phyloP scores from a whole-genome alignment of 2,797 vertebrate species.

The Danio tinwini region DNA sequence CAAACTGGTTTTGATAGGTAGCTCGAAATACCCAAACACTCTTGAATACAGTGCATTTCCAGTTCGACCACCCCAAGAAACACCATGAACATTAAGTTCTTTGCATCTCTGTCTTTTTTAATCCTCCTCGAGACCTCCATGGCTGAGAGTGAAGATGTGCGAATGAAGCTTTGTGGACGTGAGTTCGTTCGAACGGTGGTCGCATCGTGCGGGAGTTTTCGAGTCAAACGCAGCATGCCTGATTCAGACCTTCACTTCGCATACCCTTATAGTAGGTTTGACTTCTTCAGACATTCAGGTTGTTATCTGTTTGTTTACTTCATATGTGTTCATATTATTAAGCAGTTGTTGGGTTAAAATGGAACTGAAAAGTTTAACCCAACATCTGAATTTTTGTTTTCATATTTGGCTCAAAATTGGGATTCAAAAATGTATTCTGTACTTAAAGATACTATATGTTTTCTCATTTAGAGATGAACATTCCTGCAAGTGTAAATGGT shows the following conservation, averaged over 20 bases:
- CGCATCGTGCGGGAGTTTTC: slow-evolving; percentile 72
- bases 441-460: not conserved
- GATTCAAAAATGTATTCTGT: no score
- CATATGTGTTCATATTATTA: not conserved
- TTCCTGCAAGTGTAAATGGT: no score
- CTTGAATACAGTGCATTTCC: not conserved
- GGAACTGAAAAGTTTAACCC: no score
- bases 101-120: slow-evolving; percentile 66
- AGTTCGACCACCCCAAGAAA: not conserved
- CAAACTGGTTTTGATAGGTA: not conserved
- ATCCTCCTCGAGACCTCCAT: slow-evolving; percentile 56
- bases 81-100: slow-evolving; percentile 65
- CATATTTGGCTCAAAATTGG: no score
- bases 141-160: slow-evolving; percentile 65
- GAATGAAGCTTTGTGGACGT: slow-evolving; percentile 77
- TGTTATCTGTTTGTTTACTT: no score
- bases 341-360: not conserved
- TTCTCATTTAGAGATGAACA: not conserved
- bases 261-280: slow-evolving; percentile 38
- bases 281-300: not conserved
- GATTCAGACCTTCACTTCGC: slow-evolving; percentile 18
- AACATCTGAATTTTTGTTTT: no score
- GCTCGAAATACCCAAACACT: slow-evolving; percentile 1
- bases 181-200: slow-evolving; percentile 77
- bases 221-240: slow-evolving; percentile 62